Percentiles rank a stretch among this genome's conserved stretches.
Evolutionary conservation across 2,113 vertebrate genomes (phyloP).

Genomic region (Dendrocopos noguchii): DNA sequence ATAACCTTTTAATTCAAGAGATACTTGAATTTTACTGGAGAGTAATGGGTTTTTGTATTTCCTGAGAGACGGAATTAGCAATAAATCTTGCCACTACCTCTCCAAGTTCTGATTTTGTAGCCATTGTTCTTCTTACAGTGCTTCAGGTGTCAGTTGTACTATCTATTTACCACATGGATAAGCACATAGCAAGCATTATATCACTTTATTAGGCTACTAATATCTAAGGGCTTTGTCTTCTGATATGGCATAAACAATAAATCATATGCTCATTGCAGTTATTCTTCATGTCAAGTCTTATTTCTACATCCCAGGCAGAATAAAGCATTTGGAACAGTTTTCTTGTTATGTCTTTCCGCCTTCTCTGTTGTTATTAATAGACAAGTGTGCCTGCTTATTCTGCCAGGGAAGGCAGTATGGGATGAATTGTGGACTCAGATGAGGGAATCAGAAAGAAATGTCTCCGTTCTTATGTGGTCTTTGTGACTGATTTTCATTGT

Average conservation of each 20-base stretch:
- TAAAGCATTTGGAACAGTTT: background rate
- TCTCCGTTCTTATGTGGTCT: background rate
- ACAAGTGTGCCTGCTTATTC: background rate
- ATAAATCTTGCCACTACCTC: background rate
- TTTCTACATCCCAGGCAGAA: slow-evolving; percentile 31
- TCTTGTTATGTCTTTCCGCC: background rate
- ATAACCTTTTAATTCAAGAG: slow-evolving; percentile 6
- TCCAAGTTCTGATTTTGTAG: slow-evolving; percentile 5
- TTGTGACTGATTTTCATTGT: background rate
- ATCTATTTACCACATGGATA: slow-evolving; percentile 54
- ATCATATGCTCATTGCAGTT: slow-evolving; percentile 49
- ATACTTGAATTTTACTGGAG: background rate
- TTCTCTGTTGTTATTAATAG: slow-evolving; percentile 33
- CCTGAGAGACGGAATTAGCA: background rate
- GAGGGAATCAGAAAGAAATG: background rate
- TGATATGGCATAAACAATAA: slow-evolving; percentile 33
- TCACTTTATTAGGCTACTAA: slow-evolving; percentile 48
- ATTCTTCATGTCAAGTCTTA: slow-evolving; percentile 41
- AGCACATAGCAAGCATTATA: slow-evolving; percentile 50
- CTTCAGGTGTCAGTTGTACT: slow-evolving; percentile 31
- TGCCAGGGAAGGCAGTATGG: background rate
- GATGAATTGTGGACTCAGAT: background rate
- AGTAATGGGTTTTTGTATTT: background rate
- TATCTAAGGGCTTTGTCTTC: slow-evolving; percentile 28
- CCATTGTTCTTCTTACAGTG: background rate